phyloP scores from a whole-genome alignment of 1,140 invertebrate species.

The Papilio machaon region DNA sequence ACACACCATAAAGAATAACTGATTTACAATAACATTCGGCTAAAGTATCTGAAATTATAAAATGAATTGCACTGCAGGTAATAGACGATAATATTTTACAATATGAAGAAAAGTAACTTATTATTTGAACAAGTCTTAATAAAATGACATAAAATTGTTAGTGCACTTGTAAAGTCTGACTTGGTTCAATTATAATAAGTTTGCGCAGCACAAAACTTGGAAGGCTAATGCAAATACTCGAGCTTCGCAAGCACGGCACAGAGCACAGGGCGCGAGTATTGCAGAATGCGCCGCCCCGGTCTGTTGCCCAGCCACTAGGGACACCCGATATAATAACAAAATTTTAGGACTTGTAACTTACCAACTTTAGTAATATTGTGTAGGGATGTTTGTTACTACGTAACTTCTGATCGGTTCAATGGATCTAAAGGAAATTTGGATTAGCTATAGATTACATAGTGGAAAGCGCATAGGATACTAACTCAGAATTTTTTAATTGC shows the following conservation, averaged over 20 bases:
- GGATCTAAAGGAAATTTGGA: too few species aligned
- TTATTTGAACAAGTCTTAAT: neutral
- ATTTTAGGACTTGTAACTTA: too few species aligned
- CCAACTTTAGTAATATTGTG: too few species aligned
- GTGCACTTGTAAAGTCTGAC: constrained; percentile 19
- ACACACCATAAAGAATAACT: neutral
- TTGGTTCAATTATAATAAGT: constrained; percentile 25
- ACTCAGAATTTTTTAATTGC: too few species aligned
- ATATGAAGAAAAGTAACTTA: too few species aligned
- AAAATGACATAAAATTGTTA: neutral
- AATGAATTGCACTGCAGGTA: neutral
- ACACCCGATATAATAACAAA: neutral
- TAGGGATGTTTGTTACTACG: too few species aligned
- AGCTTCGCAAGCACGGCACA: constrained; percentile 38
- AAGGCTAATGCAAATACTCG: constrained; percentile 38
- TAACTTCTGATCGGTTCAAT: too few species aligned
- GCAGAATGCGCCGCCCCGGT: constrained; percentile 42
- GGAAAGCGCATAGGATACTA: too few species aligned
- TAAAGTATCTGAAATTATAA: neutral
- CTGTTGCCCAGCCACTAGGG: constrained; percentile 30
- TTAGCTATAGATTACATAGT: too few species aligned
- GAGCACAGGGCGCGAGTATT: constrained; percentile 38
- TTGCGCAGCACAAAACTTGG: constrained; percentile 9
- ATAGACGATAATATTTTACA: too few species aligned
- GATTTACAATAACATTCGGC: too few species aligned